These are phyloP conservation scores for Borostomias antarcticus DNA, from an alignment of 2,797 vertebrate species.

Conservation along the genomic window DNA sequence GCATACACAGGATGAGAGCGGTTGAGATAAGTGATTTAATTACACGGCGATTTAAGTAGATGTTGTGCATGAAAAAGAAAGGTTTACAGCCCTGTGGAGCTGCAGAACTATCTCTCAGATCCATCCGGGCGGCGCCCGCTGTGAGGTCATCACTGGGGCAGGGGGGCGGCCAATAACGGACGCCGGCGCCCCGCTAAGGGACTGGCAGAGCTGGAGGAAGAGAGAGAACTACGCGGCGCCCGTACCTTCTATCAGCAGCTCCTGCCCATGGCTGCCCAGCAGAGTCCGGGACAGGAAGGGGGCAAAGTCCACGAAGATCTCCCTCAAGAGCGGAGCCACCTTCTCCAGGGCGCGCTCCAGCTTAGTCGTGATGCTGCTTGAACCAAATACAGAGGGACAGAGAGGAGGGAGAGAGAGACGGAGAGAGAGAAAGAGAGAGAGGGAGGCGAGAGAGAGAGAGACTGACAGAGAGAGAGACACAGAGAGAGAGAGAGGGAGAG, in stretches of 20 bases:
- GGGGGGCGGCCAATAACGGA: too few relatives aligned
- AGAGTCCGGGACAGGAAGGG: constrained; percentile 96
- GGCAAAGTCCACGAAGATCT: constrained; percentile 99
- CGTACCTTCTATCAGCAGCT: constrained; percentile 95
- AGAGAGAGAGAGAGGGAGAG: constrained; percentile 4
- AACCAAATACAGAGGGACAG: constrained; percentile 11
- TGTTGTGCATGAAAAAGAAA: too few relatives aligned
- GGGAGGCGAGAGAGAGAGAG: constrained; percentile 1
- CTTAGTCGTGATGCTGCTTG: constrained; percentile 78
- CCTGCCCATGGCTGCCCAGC: constrained; percentile 96
- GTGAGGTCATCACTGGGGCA: too few relatives aligned
- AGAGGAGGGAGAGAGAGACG: constrained; percentile 10
- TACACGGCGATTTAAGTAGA: too few relatives aligned
- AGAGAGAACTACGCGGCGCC: constrained; percentile 36
- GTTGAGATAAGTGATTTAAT: too few relatives aligned
- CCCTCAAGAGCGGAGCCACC: constrained; percentile 92
- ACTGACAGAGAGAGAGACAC: background rate
- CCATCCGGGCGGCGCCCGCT: too few relatives aligned
- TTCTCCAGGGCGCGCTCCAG: constrained; percentile 87
- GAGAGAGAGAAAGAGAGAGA: constrained; percentile 7
- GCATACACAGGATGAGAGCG: too few relatives aligned
- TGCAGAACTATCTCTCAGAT: too few relatives aligned
- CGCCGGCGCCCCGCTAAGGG: too few relatives aligned
- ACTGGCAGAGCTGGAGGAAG: too few relatives aligned
- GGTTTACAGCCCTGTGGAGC: too few relatives aligned